Evolutionary conservation across 2,888 invertebrate genomes (phyloP).

Genomic region (Schizotus pectinicornis): DNA sequence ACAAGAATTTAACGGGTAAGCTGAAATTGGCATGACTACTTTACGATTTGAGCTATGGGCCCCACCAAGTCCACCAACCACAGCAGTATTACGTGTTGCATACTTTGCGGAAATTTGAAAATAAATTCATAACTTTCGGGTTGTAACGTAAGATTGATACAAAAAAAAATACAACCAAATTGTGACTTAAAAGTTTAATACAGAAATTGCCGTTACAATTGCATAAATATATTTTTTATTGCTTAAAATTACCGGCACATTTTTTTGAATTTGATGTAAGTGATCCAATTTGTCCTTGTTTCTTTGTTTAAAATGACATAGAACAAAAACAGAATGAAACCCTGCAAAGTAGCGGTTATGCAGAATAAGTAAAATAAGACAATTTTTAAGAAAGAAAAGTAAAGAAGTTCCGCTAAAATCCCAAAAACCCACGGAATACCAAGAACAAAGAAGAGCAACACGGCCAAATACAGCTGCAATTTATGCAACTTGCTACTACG

Average conservation of each 20-base stretch:
- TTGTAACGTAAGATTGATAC: no score
- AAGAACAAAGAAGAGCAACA: conserved; percentile 66
- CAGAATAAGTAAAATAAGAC: conserved; percentile 62
- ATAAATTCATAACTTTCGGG: no score
- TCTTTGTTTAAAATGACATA: conserved; percentile 67
- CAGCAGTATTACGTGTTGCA: neutral
- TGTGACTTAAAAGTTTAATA: no score
- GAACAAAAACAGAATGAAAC: conserved; percentile 67
- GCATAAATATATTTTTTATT: no score
- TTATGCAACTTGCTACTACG: conserved; percentile 58
- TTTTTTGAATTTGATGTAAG: conserved; percentile 30
- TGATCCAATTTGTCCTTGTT: conserved; percentile 64
- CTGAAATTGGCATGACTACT: neutral
- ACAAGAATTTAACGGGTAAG: neutral
- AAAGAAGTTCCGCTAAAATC: conserved; percentile 58
- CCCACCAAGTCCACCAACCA: neutral
- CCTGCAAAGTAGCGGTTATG: conserved; percentile 64
- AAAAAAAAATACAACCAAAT: no score
- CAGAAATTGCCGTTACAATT: no score
- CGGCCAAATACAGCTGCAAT: conserved; percentile 64
- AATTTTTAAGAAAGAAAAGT: conserved; percentile 39
- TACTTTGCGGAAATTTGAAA: neutral
- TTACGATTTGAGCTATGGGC: neutral
- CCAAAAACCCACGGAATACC: conserved; percentile 69
- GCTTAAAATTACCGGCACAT: neutral